Percentiles rank a stretch among this genome's conserved stretches.
These are phyloP conservation scores for human DNA, from an alignment of 2,113 vertebrate species.

Conservation along the genomic window GRCh38 chr19:39386001-39386500, in stretches of 20 bases:
- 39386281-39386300: conserved; percentile 84
- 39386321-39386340: conserved; percentile 83
- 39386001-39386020: conserved; percentile 88
- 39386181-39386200: conserved; percentile 83
- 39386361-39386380: conserved; percentile 83
- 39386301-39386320: conserved; percentile 86
- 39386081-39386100: conserved; percentile 82
- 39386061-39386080: conserved; percentile 91
- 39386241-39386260: conserved; percentile 89
- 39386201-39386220: conserved; percentile 88
- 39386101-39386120: conserved; percentile 42
- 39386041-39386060: conserved; percentile 86
- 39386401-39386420: conserved; percentile 76
- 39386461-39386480: conserved; percentile 48
- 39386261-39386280: conserved; percentile 85
- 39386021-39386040: conserved; percentile 86
- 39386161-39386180: conserved; percentile 82
- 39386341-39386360: conserved; percentile 84
- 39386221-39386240: conserved; percentile 95
- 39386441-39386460: neutral
- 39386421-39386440: neutral
- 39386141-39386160: conserved; percentile 81
- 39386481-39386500: conserved; percentile 90
- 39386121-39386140: conserved; percentile 68
- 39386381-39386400: conserved; percentile 92